Evolutionary conservation across 2,888 invertebrate species (phyloP).

Genomic region (Digitonthophagus gazella): DNA sequence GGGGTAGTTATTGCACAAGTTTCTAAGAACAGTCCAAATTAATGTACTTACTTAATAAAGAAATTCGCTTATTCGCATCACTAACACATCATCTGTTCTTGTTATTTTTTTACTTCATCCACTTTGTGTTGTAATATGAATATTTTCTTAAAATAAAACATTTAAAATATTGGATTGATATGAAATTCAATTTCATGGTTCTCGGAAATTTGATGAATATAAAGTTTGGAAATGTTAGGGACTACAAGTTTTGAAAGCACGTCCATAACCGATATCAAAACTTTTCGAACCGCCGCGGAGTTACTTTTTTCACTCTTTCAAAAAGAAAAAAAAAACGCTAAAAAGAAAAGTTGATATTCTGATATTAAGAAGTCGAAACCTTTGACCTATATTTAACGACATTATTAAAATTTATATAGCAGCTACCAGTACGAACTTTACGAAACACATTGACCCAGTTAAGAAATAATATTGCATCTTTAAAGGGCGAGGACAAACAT

Average conservation of each 20-base stretch:
- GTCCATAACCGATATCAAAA: neutral
- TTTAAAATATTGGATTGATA: too few species aligned
- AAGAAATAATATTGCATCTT: neutral
- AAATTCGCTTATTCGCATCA: neutral
- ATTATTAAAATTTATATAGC: neutral
- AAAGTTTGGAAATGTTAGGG: neutral
- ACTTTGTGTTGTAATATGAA: neutral
- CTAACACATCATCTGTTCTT: neutral
- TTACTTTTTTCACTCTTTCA: neutral
- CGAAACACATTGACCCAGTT: neutral
- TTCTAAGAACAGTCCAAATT: neutral
- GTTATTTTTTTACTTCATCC: neutral
- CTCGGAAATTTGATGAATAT: neutral
- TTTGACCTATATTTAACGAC: neutral
- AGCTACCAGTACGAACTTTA: neutral
- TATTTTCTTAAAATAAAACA: too few species aligned
- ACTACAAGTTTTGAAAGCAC: neutral
- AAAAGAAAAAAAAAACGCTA: neutral
- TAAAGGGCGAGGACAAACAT: neutral
- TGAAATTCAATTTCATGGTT: too few species aligned
- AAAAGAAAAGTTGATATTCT: neutral
- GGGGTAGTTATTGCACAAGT: conserved; percentile 33
- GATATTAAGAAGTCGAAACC: neutral
- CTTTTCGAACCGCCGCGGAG: neutral
- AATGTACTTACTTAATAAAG: neutral